phyloP scores from a whole-genome alignment of 2,797 vertebrate species.

The Platyrinchus mystaceus region DNA sequence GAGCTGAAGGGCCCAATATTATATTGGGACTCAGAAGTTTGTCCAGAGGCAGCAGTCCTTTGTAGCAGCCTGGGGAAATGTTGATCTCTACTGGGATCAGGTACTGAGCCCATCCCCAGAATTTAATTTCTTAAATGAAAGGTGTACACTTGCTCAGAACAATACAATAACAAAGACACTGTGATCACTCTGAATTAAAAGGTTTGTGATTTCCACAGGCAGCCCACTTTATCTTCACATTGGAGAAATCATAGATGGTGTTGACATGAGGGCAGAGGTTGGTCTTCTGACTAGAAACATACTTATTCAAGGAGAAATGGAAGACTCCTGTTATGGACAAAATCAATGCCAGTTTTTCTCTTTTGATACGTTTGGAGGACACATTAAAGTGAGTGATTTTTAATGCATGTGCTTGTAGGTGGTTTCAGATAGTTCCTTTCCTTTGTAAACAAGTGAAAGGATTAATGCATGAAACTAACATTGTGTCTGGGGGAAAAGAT shows the following conservation, averaged over 20 bases:
- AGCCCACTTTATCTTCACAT: slow-evolving; percentile 53
- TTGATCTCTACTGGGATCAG: neutral
- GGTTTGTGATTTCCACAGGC: slow-evolving; percentile 42
- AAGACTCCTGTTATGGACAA: slow-evolving; percentile 54
- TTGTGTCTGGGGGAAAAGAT: neutral
- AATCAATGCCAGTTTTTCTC: slow-evolving; percentile 60
- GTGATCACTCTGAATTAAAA: neutral
- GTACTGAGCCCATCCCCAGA: neutral
- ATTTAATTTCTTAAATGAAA: neutral
- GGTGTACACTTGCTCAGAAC: neutral
- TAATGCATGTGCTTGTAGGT: neutral
- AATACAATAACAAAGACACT: neutral
- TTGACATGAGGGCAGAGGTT: slow-evolving; percentile 61
- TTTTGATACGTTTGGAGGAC: slow-evolving; percentile 51
- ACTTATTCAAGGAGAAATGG: slow-evolving; percentile 64
- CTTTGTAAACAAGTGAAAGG: neutral
- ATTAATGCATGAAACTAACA: neutral
- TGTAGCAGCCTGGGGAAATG: neutral
- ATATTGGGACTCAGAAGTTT: neutral
- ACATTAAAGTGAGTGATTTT: slow-evolving; percentile 67
- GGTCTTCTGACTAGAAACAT: slow-evolving; percentile 55
- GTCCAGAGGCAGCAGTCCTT: neutral
- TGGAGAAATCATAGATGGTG: slow-evolving; percentile 51
- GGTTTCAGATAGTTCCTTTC: neutral
- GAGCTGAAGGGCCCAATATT: neutral